Percentiles rank a stretch among this genome's conserved stretches.
Conservation (phyloP, 1,140 invertebrate genomes). For the Solenopsis invicta region DNA sequence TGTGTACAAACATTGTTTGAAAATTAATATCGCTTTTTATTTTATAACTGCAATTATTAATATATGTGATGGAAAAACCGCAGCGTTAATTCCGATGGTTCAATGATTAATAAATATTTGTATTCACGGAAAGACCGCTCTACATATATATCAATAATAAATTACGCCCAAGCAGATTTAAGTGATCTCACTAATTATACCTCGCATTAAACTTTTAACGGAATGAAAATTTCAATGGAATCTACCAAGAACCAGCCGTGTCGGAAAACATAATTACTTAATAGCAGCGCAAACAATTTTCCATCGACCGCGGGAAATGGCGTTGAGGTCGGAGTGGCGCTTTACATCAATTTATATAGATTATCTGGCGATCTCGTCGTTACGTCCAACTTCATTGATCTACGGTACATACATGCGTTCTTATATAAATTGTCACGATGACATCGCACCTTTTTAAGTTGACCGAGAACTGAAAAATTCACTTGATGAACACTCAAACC, state of each 20-base stretch:
- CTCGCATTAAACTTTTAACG: background rate
- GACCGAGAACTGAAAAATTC: background rate
- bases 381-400: constrained; percentile 11
- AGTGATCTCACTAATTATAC: background rate
- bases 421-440: background rate
- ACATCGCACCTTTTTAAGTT: constrained; percentile 2
- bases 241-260: constrained; percentile 4
- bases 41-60: background rate
- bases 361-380: constrained; percentile 41
- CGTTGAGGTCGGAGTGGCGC: background rate
- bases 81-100: background rate
- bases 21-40: background rate
- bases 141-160: background rate
- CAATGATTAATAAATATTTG: constrained; percentile 6
- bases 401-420: background rate
- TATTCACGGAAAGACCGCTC: background rate
- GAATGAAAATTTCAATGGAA: constrained; percentile 24
- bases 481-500: background rate
- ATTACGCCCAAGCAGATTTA: background rate
- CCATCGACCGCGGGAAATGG: background rate
- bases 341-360: constrained; percentile 22
- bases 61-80: constrained; percentile 6
- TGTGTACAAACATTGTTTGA: background rate
- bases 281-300: constrained; percentile 37
- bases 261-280: constrained; percentile 48